These are phyloP conservation scores for Melozone crissalis DNA, from an alignment of 2,113 vertebrate species.

Conservation along the genomic window DNA sequence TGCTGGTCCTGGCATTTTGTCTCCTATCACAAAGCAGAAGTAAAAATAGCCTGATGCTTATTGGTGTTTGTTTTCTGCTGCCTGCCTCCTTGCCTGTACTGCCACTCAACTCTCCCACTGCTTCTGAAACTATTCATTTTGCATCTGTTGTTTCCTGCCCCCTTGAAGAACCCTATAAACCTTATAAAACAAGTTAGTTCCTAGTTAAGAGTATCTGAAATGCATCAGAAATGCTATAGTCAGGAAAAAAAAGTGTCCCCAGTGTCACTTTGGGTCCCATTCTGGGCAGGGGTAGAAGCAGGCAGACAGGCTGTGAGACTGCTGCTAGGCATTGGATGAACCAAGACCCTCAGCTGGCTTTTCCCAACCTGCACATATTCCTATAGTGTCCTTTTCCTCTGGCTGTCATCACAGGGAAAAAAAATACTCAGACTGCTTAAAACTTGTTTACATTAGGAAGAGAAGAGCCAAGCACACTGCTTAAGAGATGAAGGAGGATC, in stretches of 20 bases:
- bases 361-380: not conserved
- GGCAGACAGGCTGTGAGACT: rapidly evolving
- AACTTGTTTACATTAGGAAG: not conserved
- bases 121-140: not conserved
- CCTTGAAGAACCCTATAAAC: not conserved
- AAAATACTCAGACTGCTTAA: not conserved
- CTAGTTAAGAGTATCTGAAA: not conserved
- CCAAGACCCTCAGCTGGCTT: not conserved
- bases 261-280: not conserved
- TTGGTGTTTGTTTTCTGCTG: not conserved
- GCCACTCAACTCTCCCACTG: not conserved
- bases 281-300: not conserved
- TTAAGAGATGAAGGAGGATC: not conserved
- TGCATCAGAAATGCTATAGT: not conserved
- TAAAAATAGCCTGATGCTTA: not conserved
- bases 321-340: not conserved
- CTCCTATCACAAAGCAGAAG: not conserved
- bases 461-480: not conserved
- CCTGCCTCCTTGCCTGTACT: not conserved
- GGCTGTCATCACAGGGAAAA: not conserved
- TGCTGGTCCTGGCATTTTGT: not conserved
- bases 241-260: not conserved
- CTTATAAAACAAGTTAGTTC: not conserved
- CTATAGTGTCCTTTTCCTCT: not conserved
- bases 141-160: not conserved